A percentile compares a stretch with the other conserved stretches of the same genome.
phyloP scores from a whole-genome alignment of 92 coral and sea anemone species.

The Umimayanthus kanabou region DNA sequence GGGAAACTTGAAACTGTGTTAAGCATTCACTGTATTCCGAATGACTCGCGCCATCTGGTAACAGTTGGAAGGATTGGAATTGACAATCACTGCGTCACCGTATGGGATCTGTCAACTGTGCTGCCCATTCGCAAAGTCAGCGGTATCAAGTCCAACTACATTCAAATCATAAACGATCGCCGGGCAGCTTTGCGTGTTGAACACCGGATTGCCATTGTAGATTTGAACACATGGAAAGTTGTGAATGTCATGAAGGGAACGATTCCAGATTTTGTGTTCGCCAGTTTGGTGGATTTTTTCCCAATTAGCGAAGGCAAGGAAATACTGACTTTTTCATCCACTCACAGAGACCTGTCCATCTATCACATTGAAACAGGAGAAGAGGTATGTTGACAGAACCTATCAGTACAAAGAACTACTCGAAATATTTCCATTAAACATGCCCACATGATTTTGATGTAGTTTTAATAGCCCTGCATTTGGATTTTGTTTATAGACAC shows the following conservation, averaged over 20 bases:
- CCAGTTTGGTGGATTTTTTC: slow-evolving; percentile 70
- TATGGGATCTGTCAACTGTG: slow-evolving; percentile 75
- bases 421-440: neutral
- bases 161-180: slow-evolving; percentile 65
- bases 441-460: too few relatives aligned
- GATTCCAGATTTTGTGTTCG: slow-evolving; percentile 61
- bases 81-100: slow-evolving; percentile 68
- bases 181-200: slow-evolving; percentile 74
- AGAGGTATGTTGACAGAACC: slow-evolving; percentile 14
- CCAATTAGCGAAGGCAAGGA: slow-evolving; percentile 60
- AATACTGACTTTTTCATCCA: slow-evolving; percentile 67
- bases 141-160: slow-evolving; percentile 65
- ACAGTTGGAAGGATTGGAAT: slow-evolving; percentile 83
- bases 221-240: slow-evolving; percentile 68
- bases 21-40: slow-evolving; percentile 69
- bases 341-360: slow-evolving; percentile 57
- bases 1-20: slow-evolving; percentile 69
- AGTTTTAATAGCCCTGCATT: too few relatives aligned
- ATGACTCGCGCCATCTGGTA: slow-evolving; percentile 66
- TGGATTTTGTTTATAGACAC: too few relatives aligned
- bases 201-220: slow-evolving; percentile 66
- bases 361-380: slow-evolving; percentile 84
- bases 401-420: neutral
- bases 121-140: slow-evolving; percentile 77
- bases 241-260: slow-evolving; percentile 69